A percentile compares a stretch with the other conserved stretches of the same genome.
Conservation (phyloP, 1,140 invertebrate genomes). For the Eumaeus atala region DNA sequence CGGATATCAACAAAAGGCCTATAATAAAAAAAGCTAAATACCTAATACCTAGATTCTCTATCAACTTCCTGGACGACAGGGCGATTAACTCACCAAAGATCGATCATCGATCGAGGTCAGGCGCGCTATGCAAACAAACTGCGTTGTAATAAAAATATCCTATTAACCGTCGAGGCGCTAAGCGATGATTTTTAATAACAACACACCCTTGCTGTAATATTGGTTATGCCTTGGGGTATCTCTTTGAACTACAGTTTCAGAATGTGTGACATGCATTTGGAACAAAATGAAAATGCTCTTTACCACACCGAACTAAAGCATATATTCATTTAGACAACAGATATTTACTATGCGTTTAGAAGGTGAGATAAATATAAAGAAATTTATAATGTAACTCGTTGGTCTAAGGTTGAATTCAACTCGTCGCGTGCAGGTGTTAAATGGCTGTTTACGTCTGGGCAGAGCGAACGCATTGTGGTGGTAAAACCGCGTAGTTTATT, state of each 20-base stretch:
- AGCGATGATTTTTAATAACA: slow-evolving; percentile 68
- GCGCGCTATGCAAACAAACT: slow-evolving; percentile 36
- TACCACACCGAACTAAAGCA: neutral
- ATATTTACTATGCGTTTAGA: neutral
- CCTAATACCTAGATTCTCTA: no score
- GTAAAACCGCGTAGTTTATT: slow-evolving; percentile 64
- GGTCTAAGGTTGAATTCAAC: slow-evolving; percentile 18
- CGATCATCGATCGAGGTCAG: neutral
- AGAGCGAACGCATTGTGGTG: slow-evolving; percentile 41
- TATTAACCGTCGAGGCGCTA: slow-evolving; percentile 44
- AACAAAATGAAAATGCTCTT: slow-evolving; percentile 18
- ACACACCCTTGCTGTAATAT: slow-evolving; percentile 53
- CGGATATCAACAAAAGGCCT: no score
- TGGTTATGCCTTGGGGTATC: slow-evolving; percentile 47
- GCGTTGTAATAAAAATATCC: slow-evolving; percentile 41
- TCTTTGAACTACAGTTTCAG: slow-evolving; percentile 13
- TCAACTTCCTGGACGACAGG: no score
- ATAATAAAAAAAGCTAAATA: no score
- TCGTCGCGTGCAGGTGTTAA: slow-evolving; percentile 9
- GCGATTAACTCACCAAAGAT: neutral
- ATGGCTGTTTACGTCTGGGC: slow-evolving; percentile 19
- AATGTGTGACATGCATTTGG: slow-evolving; percentile 17
- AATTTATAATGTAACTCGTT: slow-evolving; percentile 18
- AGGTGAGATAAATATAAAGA: neutral
- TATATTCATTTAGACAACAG: neutral